Conservation (phyloP, 2,888 invertebrate genomes). For the Danaus chrysippus region DNA sequence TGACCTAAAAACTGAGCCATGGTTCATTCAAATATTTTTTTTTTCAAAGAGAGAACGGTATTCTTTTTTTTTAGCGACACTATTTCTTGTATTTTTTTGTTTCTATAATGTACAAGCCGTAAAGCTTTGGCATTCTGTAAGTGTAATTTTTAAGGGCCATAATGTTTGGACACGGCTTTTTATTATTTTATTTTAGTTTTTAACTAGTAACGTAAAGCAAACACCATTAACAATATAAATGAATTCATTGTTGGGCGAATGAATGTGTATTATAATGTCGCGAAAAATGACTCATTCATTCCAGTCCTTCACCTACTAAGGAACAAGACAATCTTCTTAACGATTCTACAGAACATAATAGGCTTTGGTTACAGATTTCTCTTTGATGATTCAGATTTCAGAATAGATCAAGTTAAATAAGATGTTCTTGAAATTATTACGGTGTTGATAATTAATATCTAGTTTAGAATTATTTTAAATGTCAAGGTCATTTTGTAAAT, state of each 20-base stretch:
- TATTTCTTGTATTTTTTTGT: background rate
- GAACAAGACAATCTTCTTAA: slow-evolving; percentile 21
- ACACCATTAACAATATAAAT: slow-evolving; percentile 4
- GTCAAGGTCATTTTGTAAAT: too few relatives aligned
- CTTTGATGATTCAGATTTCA: background rate
- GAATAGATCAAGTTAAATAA: background rate
- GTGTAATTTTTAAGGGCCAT: too few relatives aligned
- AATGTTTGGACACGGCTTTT: too few relatives aligned
- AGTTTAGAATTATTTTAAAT: too few relatives aligned
- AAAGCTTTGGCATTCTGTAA: too few relatives aligned
- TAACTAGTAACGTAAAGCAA: background rate
- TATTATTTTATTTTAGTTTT: background rate
- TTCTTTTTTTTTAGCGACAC: background rate
- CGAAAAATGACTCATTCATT: slow-evolving; percentile 29
- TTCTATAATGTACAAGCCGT: background rate
- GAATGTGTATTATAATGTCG: slow-evolving; percentile 14
- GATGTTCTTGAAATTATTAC: background rate
- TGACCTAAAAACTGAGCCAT: slow-evolving; percentile 3
- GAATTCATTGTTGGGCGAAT: slow-evolving; percentile 19
- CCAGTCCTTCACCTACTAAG: slow-evolving; percentile 30
- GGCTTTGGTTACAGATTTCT: slow-evolving; percentile 8
- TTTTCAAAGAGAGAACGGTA: background rate
- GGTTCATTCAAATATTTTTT: slow-evolving; percentile 6
- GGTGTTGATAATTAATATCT: background rate
- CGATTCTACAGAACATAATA: slow-evolving; percentile 10